Evolutionary conservation across 2,888 invertebrate genomes (phyloP), one percentile per base, ranked within the genome.

Genomic region (Aporophyla nigra): DNA sequence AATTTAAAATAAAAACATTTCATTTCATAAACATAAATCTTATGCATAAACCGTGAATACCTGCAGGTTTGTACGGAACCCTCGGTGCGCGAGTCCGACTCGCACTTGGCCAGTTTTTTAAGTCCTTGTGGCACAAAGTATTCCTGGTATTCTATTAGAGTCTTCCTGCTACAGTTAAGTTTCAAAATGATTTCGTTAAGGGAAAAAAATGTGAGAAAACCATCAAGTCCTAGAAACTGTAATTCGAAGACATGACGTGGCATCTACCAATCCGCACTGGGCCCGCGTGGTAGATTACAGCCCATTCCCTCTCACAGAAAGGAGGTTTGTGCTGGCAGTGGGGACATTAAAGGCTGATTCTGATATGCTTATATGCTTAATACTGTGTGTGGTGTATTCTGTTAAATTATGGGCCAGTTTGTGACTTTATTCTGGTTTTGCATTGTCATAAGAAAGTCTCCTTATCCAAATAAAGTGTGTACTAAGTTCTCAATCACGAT

Each of bases 401-500:
- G 1, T 14, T 12, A 54, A 59, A 46, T 53, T 24, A 16, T 43
- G 10, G 24, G 9, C 40, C 49, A 61, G 65, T n/a, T 74, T 21
- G 24, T 62, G 27, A 70, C 54, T 27, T 46, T 21, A 16, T 53
- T 63, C 54, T 14, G 24, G 19, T 59, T 65, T 27, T 58, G n/a
- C 19, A 53, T 33, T 63, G 58, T 68, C 66, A 68, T 68, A 33
- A 51, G 5, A 40, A 78, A n/a, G 27, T 58, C n/a, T 74, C n/a
- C 33, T 53, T 53, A 56, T 53, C 66, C 80, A 53, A 46, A 63
- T 80, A 58, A 74, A 74, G 62, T 63, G 46, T 33, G 19, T 56
- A 73, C 33, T 40, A 63, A 74, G 27, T 63, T 53, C 74, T 53
- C 80, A 68, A 74, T 80, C 63, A 74, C 56, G 61, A 0, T 56